A percentile compares a stretch with the other conserved stretches of the same genome.
Evolutionary conservation across 1,140 invertebrate genomes (phyloP).

Genomic region (Amphibalanus amphitrite): DNA sequence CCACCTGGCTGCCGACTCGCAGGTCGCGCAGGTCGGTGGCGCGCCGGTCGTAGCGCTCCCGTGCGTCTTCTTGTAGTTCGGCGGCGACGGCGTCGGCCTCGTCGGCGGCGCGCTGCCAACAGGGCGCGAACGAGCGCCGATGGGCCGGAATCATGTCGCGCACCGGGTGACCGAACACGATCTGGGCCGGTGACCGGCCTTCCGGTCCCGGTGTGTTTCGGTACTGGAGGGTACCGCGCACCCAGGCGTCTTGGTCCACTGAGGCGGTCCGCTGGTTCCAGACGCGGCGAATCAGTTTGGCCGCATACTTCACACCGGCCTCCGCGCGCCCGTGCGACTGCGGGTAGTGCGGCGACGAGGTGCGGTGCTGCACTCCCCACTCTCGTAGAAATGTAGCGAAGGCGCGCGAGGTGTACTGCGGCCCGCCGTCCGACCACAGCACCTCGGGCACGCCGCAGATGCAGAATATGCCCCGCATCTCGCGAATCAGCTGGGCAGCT

Average conservation of each 20-base stretch:
- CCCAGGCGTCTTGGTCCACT: not conserved
- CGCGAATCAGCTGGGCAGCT: not conserved
- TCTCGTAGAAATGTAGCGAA: not conserved
- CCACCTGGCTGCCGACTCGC: not conserved
- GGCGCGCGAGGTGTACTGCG: not conserved
- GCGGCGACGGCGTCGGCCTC: not conserved
- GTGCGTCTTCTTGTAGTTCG: not conserved
- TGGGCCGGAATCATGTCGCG: not conserved
- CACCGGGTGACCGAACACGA: not conserved
- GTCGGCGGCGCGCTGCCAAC: not conserved
- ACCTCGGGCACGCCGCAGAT: not conserved
- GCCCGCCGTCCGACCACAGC: not conserved
- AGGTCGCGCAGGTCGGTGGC: not conserved
- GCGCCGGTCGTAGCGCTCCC: not conserved
- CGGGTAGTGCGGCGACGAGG: conserved; percentile 15
- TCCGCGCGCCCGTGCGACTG: conserved; percentile 17
- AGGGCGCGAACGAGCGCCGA: not conserved
- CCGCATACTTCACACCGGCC: conserved; percentile 14
- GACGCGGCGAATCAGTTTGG: conserved; percentile 8
- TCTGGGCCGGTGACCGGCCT: not conserved
- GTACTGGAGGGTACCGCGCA: not conserved
- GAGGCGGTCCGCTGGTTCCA: not conserved
- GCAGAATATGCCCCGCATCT: not conserved
- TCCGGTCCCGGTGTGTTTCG: not conserved
- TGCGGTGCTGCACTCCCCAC: not conserved